Conservation (phyloP, 2,113 vertebrate species). For the Megaptera novaeangliae region DNA sequence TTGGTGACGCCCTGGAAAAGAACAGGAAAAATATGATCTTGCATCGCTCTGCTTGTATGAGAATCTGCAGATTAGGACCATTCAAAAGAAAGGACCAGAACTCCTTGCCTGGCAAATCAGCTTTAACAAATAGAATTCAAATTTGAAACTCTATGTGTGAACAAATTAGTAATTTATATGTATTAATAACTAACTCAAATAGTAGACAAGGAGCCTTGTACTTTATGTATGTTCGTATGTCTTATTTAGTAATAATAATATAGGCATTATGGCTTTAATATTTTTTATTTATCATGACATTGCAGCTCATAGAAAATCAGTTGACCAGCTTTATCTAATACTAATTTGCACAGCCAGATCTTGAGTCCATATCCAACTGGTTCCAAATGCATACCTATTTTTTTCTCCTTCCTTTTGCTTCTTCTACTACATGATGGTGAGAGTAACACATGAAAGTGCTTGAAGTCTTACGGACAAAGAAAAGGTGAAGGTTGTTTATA, state of each 20-base stretch:
- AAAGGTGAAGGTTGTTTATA: neutral
- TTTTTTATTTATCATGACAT: neutral
- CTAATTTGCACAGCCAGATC: neutral
- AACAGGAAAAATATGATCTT: neutral
- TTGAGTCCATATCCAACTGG: neutral
- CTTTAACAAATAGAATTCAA: neutral
- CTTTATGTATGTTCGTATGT: neutral
- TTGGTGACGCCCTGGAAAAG: neutral
- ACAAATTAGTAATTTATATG: neutral
- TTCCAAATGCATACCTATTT: neutral
- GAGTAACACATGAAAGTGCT: neutral
- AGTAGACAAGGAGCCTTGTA: no score
- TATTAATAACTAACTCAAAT: neutral
- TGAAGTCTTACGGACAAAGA: neutral
- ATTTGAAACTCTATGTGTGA: neutral
- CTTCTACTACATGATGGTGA: rapidly evolving
- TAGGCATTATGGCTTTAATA: neutral
- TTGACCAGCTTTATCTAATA: no score
- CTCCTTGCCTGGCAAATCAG: neutral
- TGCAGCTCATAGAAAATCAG: no score
- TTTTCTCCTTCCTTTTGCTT: neutral
- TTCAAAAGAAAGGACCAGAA: neutral
- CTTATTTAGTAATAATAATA: neutral
- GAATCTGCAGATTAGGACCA: neutral
- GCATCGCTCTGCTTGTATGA: neutral